Percentiles rank a stretch among this genome's conserved stretches.
These are phyloP conservation scores for Aphrophora alni DNA, from an alignment of 2,888 invertebrate genomes.

Conservation along the genomic window DNA sequence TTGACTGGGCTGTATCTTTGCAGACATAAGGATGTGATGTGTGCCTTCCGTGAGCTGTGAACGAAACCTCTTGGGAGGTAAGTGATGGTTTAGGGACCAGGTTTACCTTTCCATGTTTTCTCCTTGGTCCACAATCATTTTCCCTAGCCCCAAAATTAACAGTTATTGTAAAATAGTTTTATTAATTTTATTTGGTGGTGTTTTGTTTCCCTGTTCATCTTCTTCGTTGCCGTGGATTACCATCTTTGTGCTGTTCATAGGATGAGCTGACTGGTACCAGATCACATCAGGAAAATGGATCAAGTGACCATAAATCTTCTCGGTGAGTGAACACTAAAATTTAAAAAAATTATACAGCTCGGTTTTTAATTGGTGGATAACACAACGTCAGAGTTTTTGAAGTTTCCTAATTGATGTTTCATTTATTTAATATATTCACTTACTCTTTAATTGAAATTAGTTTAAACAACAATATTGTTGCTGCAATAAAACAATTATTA, in stretches of 20 bases:
- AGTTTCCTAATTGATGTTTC: no score
- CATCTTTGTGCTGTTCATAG: constrained; percentile 57
- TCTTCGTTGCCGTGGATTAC: constrained; percentile 48
- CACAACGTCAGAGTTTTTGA: no score
- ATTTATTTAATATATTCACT: no score
- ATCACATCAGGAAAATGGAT: constrained; percentile 61
- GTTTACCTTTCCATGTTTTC: constrained; percentile 19
- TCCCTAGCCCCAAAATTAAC: constrained; percentile 52
- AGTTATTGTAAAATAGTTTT: constrained; percentile 28
- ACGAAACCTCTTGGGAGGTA: constrained; percentile 27
- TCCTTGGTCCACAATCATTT: constrained; percentile 52
- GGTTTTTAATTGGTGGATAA: no score
- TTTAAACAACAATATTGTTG: no score
- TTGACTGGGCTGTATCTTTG: constrained; percentile 54
- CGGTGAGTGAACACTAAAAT: constrained; percentile 59
- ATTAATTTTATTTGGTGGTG: constrained; percentile 45
- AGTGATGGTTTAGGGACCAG: constrained; percentile 30
- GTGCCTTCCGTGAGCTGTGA: not conserved
- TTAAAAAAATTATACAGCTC: not conserved
- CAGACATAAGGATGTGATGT: constrained; percentile 49
- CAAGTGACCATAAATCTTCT: constrained; percentile 56
- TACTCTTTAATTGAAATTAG: no score
- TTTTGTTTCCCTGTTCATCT: constrained; percentile 56
- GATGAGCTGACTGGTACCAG: constrained; percentile 57
- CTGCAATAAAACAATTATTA: no score